Base-by-base conservation (phyloP, 2,113 vertebrate genomes). In the Hippocampus barbouri region DNA sequence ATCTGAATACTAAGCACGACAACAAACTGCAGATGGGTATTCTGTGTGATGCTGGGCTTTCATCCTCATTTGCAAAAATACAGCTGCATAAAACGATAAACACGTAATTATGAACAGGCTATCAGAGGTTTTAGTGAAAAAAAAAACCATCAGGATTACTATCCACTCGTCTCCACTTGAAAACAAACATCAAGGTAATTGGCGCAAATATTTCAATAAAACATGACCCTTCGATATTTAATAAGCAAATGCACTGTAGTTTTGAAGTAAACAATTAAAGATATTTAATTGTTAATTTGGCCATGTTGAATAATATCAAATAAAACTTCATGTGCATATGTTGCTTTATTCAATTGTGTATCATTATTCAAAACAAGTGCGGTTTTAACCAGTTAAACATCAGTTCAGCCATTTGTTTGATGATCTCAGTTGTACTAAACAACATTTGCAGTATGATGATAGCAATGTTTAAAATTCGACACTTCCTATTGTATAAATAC, bases 11-110 rank as follows among this genome's bases (percentile, higher is more conserved):
- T 72, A 74, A 65, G 78, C 43, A 47, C 76, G 63, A 15, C 14
- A 16, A 74, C 61, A 70, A 71, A 82, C 61, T 20, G 86, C 85
- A 90, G 85, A 88, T 85, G 86, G 79, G 4, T 43, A n/a, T 70
- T 66, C 49, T 67, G 85, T 83, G 69, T 73, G 73, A 72, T 82
- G 76, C 73, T 70, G 15, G 30, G 66, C 60, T 9, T 57, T 51
- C 60, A 62, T 25, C 23, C 34, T 72, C 67, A 75, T 71, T 54
- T 43, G 49, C 71, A 51, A 84, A 71, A 76, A 79, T 68, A 74
- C 59, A 40, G 78, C 73, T 64, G 76, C 67, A 83, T 61, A 61
- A 7, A 61, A 38, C 53, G 47, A 87, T 69, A 77, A 84, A 86
- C 73, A 70, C 66, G 72, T 61, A 74, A 78, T 76, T 78, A 80